Percentiles rank a stretch among this genome's conserved stretches.
Conservation (phyloP, 2,113 vertebrate genomes). For the Peromyscus californicus region DNA sequence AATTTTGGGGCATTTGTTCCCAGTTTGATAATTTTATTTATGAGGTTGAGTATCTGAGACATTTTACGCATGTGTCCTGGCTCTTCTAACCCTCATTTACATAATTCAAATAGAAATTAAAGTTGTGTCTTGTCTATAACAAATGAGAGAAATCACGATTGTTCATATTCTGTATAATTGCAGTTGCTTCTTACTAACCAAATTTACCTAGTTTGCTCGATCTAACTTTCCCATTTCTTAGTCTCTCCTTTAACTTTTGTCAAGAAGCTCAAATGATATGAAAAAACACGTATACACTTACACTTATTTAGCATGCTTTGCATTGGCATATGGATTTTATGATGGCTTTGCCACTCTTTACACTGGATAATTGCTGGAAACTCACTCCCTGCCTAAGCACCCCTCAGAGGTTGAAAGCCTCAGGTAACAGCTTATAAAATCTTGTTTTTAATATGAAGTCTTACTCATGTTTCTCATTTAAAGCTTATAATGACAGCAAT, state of each 20-base stretch:
- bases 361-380: background rate
- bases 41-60: background rate
- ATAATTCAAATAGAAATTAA: conserved; percentile 21
- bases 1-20: background rate
- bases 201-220: background rate
- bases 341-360: background rate
- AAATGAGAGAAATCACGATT: background rate
- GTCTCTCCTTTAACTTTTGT: background rate
- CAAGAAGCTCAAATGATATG: background rate
- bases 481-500: conserved; percentile 63
- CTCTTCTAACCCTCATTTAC: background rate
- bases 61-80: background rate
- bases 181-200: background rate
- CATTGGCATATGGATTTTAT: background rate
- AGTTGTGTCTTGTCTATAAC: background rate
- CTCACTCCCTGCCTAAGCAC: background rate
- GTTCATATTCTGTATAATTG: background rate
- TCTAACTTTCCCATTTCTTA: background rate
- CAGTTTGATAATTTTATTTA: background rate
- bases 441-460: conserved; percentile 21
- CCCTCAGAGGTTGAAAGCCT: background rate
- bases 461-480: conserved; percentile 64
- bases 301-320: background rate
- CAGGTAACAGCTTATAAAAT: background rate
- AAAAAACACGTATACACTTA: background rate